These are phyloP conservation scores for Quadroppia sp. DNA, from an alignment of 2,888 invertebrate species.

Conservation along the genomic window DNA sequence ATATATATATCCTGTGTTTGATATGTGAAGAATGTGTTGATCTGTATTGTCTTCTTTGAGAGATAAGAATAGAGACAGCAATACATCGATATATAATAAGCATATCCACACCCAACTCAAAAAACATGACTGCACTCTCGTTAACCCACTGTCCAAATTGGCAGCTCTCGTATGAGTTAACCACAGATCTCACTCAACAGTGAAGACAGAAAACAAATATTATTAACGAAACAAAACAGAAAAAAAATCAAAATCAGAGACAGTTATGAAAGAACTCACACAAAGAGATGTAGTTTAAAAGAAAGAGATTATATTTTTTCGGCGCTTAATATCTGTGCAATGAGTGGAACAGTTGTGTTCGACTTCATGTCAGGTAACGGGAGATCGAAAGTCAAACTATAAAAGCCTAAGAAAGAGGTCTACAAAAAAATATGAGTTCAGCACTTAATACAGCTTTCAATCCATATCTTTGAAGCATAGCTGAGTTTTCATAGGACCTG, in stretches of 20 bases:
- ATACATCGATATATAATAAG: constrained; percentile 27
- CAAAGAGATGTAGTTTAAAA: not conserved
- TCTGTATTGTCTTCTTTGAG: too few relatives aligned
- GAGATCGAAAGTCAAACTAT: constrained; percentile 1
- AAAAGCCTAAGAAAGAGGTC: not conserved
- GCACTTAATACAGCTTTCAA: not conserved
- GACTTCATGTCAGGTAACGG: constrained; percentile 20
- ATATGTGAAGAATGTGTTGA: constrained; percentile 15
- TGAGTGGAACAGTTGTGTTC: too few relatives aligned
- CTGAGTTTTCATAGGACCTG: constrained; percentile 18
- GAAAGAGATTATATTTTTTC: too few relatives aligned
- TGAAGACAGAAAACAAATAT: too few relatives aligned
- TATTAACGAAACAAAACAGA: not conserved
- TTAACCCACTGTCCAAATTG: not conserved
- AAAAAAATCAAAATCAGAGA: not conserved
- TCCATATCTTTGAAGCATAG: not conserved
- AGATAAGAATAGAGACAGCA: constrained; percentile 22
- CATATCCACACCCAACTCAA: constrained; percentile 22
- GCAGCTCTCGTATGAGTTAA: constrained; percentile 4
- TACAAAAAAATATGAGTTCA: not conserved
- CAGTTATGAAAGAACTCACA: not conserved
- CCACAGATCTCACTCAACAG: constrained; percentile 6
- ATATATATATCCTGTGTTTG: not conserved
- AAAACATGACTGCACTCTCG: not conserved
- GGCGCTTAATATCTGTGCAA: too few relatives aligned